phyloP scores from a whole-genome alignment of 2,797 vertebrate species.

The Clarias pachynema region DNA sequence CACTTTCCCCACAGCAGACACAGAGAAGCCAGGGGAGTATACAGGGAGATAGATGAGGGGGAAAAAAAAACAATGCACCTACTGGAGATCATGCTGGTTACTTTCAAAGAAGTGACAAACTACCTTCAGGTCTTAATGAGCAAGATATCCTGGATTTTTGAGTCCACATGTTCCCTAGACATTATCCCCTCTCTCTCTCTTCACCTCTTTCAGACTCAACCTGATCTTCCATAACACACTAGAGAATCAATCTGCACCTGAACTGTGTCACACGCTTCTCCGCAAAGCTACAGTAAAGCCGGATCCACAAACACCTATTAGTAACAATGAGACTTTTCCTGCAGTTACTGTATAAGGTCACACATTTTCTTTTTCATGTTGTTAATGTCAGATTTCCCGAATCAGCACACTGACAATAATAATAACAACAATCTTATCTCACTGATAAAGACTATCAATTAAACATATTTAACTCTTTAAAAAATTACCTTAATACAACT shows the following conservation, averaged over 20 bases:
- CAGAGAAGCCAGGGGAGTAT: background rate
- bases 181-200: background rate
- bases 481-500: no score
- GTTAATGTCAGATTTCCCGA: background rate
- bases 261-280: background rate
- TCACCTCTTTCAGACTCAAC: background rate
- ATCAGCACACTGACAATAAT: background rate
- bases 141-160: background rate
- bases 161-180: background rate
- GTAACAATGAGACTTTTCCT: background rate
- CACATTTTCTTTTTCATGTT: background rate
- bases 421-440: background rate
- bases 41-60: conserved; percentile 3
- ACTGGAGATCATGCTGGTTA: conserved; percentile 5
- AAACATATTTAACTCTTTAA: background rate
- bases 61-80: background rate
- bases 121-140: background rate
- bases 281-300: background rate
- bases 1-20: background rate
- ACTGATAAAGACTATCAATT: background rate
- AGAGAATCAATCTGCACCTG: background rate
- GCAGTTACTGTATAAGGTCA: background rate
- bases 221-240: background rate
- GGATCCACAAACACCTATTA: background rate
- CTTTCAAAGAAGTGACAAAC: background rate